Evolutionary conservation across 2,113 vertebrate species (phyloP).

Genomic region (Mus pahari): DNA sequence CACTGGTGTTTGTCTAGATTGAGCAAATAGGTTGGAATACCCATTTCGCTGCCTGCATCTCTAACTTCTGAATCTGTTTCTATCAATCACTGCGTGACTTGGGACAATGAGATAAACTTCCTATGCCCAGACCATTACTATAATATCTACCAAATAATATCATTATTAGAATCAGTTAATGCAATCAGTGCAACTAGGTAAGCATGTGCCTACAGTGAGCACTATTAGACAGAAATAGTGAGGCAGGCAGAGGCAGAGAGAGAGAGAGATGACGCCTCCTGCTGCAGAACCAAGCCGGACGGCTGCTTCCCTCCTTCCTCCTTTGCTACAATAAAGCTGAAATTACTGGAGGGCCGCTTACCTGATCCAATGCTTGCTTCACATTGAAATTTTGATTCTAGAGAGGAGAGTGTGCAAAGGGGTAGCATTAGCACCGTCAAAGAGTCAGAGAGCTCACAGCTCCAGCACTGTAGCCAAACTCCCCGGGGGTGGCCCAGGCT

Average conservation of each 20-base stretch:
- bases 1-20: not conserved
- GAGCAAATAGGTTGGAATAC: not conserved
- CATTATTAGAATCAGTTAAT: not conserved
- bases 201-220: not conserved
- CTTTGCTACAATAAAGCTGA: not conserved
- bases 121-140: not conserved
- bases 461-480: not conserved
- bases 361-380: not conserved
- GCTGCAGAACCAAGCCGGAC: not conserved
- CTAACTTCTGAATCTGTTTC: not conserved
- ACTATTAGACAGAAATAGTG: conserved; percentile 16
- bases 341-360: not conserved
- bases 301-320: not conserved
- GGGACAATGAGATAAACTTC: conserved; percentile 15
- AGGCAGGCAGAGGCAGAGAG: not conserved
- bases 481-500: not conserved
- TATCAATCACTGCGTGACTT: not conserved
- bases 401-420: not conserved
- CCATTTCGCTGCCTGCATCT: not conserved
- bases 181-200: not conserved
- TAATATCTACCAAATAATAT: not conserved
- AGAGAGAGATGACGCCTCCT: not conserved
- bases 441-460: not conserved
- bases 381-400: not conserved
- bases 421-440: not conserved